A percentile compares a stretch with the other conserved stretches of the same genome.
Evolutionary conservation across 1,140 invertebrate genomes (phyloP).

Genomic region (Lordiphosa mommai): DNA sequence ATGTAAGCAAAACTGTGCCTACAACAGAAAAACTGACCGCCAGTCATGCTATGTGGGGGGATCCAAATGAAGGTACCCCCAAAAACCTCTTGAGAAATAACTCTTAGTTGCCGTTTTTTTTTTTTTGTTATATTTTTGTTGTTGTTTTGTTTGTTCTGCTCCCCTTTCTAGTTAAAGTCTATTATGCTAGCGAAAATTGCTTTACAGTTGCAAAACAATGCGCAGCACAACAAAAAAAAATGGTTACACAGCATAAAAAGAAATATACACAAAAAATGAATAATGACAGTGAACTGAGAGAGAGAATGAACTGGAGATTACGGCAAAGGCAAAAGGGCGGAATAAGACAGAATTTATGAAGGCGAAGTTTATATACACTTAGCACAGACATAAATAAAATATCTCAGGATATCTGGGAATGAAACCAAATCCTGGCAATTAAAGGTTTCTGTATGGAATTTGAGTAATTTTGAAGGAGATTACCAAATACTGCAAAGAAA

Average conservation of each 20-base stretch:
- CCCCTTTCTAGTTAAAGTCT: conserved; percentile 37
- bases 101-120: conserved; percentile 55
- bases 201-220: conserved; percentile 72
- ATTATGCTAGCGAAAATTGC: conserved; percentile 73
- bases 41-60: neutral
- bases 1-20: conserved; percentile 7
- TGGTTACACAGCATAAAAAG: conserved; percentile 72
- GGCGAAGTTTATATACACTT: too few relatives aligned
- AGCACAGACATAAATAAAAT: too few relatives aligned
- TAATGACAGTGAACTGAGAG: conserved; percentile 53
- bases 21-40: neutral
- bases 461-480: too few relatives aligned
- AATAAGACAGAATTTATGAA: neutral
- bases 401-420: too few relatives aligned
- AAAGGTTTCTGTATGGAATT: too few relatives aligned
- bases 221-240: conserved; percentile 41
- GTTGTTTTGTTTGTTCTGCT: conserved; percentile 45
- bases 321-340: conserved; percentile 4
- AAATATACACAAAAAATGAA: conserved; percentile 66
- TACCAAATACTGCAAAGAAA: too few relatives aligned
- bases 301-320: conserved; percentile 39
- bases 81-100: conserved; percentile 62
- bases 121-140: conserved; percentile 5
- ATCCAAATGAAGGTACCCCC: neutral
- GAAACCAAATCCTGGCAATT: too few relatives aligned